phyloP scores from a whole-genome alignment of 2,797 vertebrate genomes.

The Propithecus deckenii region DNA sequence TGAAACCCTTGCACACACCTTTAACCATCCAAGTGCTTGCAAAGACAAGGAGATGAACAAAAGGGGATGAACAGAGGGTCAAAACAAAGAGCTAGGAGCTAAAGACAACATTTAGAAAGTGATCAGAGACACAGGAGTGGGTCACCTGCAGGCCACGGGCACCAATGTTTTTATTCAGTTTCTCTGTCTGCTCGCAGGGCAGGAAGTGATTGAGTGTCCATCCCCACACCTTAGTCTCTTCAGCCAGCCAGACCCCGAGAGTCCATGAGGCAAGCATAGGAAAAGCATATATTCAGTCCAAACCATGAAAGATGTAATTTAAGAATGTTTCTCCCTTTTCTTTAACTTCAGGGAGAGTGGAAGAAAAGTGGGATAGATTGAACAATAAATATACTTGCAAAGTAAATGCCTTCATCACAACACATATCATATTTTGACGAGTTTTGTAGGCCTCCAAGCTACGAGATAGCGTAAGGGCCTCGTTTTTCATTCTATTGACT shows the following conservation, averaged over 20 bases:
- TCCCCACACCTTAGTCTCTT: background rate
- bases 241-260: background rate
- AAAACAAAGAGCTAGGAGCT: background rate
- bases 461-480: background rate
- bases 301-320: background rate
- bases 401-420: background rate
- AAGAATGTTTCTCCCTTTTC: background rate
- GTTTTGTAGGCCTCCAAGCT: background rate
- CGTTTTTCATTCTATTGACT: slow-evolving; percentile 60
- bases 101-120: background rate
- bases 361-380: background rate
- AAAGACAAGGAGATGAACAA: background rate
- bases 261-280: background rate
- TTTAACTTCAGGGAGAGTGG: slow-evolving; percentile 28
- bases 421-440: slow-evolving; percentile 25
- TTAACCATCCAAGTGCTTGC: background rate
- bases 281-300: background rate
- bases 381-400: slow-evolving; percentile 39
- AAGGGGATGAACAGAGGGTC: too few relatives aligned
- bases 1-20: background rate
- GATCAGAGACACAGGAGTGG: too few relatives aligned
- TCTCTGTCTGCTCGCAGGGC: background rate
- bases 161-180: background rate
- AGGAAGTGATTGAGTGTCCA: background rate
- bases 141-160: background rate